Conservation (phyloP, 1,140 invertebrate species). For the Sinonovacula constricta region DNA sequence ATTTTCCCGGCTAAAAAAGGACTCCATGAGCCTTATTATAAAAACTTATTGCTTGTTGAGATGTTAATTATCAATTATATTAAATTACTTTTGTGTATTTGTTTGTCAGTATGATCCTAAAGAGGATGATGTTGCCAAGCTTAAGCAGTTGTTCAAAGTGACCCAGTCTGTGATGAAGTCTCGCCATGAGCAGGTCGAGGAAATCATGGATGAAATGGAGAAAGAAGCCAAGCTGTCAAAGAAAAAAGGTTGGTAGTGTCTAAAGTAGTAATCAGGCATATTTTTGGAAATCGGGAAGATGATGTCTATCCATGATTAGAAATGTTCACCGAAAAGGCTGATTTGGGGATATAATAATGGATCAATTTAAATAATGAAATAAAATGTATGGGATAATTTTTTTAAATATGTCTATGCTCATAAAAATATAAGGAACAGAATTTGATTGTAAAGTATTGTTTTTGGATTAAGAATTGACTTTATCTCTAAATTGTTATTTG, state of each 20-base stretch:
- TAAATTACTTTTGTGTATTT: neutral
- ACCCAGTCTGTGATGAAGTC: conserved; percentile 67
- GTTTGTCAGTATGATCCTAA: conserved; percentile 65
- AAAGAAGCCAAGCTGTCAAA: conserved; percentile 57
- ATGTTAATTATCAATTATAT: neutral
- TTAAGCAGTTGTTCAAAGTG: conserved; percentile 73
- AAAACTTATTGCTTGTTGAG: neutral
- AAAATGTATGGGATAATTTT: too few species aligned
- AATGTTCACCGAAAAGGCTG: too few species aligned
- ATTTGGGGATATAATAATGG: too few species aligned
- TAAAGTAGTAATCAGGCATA: too few species aligned
- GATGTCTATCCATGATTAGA: too few species aligned
- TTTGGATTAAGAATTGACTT: too few species aligned
- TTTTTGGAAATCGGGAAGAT: too few species aligned
- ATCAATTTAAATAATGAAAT: too few species aligned
- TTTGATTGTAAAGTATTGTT: too few species aligned
- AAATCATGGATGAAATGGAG: conserved; percentile 65
- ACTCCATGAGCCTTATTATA: neutral
- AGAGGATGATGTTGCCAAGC: conserved; percentile 61
- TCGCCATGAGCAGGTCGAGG: conserved; percentile 62
- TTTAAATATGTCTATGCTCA: too few species aligned
- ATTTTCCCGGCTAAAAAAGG: neutral
- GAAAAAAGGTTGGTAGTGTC: conserved; percentile 69
- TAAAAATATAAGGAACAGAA: too few species aligned
- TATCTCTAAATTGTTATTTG: too few species aligned